phyloP scores from a whole-genome alignment of 2,113 vertebrate genomes.

The Rattus rattus region DNA sequence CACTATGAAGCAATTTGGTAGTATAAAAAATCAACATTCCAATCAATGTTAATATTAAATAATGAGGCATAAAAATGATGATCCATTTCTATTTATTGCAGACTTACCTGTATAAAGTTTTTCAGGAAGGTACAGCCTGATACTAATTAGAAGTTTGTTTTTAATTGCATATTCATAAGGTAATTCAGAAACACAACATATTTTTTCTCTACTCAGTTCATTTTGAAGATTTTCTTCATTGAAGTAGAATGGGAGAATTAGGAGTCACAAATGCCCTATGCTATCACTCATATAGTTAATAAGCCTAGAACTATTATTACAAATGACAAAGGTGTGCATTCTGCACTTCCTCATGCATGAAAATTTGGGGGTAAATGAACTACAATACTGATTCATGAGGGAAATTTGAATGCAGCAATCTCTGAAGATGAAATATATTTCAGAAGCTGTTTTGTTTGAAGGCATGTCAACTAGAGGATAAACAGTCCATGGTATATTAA shows the following conservation, averaged over 20 bases:
- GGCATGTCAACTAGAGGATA: conserved; percentile 3
- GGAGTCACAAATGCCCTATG: background rate
- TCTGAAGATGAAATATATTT: conserved; percentile 52
- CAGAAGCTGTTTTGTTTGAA: conserved; percentile 46
- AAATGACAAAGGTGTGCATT: conserved; percentile 8
- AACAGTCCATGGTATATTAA: conserved; percentile 36
- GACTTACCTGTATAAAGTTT: background rate
- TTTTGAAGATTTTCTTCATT: background rate
- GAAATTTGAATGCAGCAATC: conserved; percentile 60
- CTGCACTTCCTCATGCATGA: background rate
- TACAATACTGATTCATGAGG: conserved; percentile 53
- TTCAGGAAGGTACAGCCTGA: background rate
- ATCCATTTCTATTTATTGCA: background rate
- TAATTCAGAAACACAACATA: background rate
- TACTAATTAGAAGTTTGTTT: background rate
- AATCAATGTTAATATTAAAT: background rate
- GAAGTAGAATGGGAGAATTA: background rate
- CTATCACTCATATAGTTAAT: background rate
- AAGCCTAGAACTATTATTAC: conserved; percentile 31
- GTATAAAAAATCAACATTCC: background rate
- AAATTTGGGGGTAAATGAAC: conserved; percentile 1
- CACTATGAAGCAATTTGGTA: background rate
- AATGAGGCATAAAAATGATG: background rate
- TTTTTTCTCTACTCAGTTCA: background rate
- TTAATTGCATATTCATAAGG: background rate